Base-by-base conservation (phyloP, 2,113 vertebrate species). In the Talpa occidentalis region DNA sequence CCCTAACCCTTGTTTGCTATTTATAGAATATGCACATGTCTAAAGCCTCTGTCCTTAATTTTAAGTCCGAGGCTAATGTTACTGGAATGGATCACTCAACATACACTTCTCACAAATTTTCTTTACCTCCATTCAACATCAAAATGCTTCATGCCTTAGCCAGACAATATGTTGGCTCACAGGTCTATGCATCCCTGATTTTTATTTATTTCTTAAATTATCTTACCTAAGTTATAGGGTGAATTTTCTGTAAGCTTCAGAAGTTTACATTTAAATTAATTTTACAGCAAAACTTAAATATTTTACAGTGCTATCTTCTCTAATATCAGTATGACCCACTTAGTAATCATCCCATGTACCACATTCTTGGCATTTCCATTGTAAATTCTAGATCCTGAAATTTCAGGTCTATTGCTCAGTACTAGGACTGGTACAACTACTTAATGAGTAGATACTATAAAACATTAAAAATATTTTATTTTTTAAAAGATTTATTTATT, bases 1-100 rank as follows among this genome's bases (percentile, higher is more conserved):
- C 16, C 49, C 60, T 8, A 22, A 54, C 69, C 15, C 10, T 1
- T 7, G 1, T 56, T 60, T n/a, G 7, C 62, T 62, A 0, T 69
- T 64, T 56, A 89, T 6, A 56, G 52, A 64, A 21, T 4, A 15
- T 54, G 21, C 26, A 26, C 1, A 0, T 32, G 5, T 21, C n/a
- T 8, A 1, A 1, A 28, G 10, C 10, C 35, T 35, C 47, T 52
- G 30, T 70, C 49, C 24, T 37, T n/a, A 12, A 2, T 2, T 74
- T 26, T 12, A 62, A 74, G 62, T 37, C 64, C 70, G 37, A 10
- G 49, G 35, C 37, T 56, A 24, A 12, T 52, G 56, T 49, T 15
- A 0, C 1, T 42, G 22, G 22, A 47, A 17, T 49, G 47, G 21
- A 15, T 52, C 44, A 76, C n/a, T 42, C 74, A 56, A 0, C 0